Percentiles rank a stretch among this genome's conserved stretches.
Conservation (phyloP, 1,140 invertebrate species). For the Bradysia coprophila region DNA sequence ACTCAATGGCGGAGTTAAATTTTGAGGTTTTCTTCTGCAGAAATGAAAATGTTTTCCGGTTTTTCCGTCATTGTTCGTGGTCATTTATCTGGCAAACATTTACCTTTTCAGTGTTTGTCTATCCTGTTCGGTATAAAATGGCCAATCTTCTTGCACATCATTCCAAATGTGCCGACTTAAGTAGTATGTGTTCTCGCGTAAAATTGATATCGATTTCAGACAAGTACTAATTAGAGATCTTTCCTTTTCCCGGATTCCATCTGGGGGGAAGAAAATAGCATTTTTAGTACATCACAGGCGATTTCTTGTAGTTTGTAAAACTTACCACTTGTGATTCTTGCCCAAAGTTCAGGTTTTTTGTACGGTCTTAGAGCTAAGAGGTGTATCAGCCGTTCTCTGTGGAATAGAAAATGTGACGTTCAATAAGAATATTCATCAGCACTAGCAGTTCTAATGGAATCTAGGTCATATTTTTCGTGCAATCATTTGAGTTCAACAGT, state of each 20-base stretch:
- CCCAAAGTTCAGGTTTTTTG: slow-evolving; percentile 78
- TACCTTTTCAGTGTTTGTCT: slow-evolving; percentile 66
- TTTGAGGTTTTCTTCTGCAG: slow-evolving; percentile 63
- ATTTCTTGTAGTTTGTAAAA: too few species aligned
- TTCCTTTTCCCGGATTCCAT: slow-evolving; percentile 73
- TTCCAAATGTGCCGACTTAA: slow-evolving; percentile 73
- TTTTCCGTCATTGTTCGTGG: too few species aligned
- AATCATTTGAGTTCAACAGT: too few species aligned
- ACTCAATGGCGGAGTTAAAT: slow-evolving; percentile 67
- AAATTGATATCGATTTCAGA: slow-evolving; percentile 54
- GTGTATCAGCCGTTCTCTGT: slow-evolving; percentile 81
- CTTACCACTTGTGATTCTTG: slow-evolving; percentile 59
- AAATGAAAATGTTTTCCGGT: slow-evolving; percentile 3
- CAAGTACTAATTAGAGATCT: slow-evolving; percentile 50
- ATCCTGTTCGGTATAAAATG: slow-evolving; percentile 79
- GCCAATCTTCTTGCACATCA: slow-evolving; percentile 87
- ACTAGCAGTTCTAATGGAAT: too few species aligned
- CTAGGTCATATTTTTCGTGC: too few species aligned
- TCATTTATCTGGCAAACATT: too few species aligned
- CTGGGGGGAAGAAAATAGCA: slow-evolving; percentile 32
- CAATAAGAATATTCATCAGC: too few species aligned
- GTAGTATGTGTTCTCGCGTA: slow-evolving; percentile 77
- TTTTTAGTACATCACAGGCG: too few species aligned
- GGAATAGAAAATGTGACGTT: slow-evolving; percentile 15
- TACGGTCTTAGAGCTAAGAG: slow-evolving; percentile 77